These are phyloP conservation scores for Molossus molossus DNA, from an alignment of 2,797 vertebrate species.

Conservation along the genomic window DNA sequence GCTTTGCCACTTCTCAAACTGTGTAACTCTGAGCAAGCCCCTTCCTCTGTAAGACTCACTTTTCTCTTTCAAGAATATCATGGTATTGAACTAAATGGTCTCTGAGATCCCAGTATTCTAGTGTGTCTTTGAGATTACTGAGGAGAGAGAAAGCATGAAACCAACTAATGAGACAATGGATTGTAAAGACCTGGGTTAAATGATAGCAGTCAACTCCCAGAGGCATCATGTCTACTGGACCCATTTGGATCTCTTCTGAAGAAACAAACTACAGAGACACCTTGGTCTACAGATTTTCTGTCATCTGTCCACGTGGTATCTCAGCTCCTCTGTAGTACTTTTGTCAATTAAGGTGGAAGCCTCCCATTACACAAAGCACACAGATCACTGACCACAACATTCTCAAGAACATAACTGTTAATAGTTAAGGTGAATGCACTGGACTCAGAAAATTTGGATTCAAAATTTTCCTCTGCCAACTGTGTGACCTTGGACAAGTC, in stretches of 20 bases:
- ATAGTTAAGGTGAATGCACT: conserved; percentile 8
- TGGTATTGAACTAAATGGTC: neutral
- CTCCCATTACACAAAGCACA: neutral
- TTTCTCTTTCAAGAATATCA: conserved; percentile 46
- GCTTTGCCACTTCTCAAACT: neutral
- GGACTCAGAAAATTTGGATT: neutral
- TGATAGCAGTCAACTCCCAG: neutral
- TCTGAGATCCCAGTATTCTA: conserved; percentile 1
- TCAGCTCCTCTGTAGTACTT: neutral
- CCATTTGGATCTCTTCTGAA: conserved; percentile 39
- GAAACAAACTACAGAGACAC: conserved; percentile 37
- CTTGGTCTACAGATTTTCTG: neutral
- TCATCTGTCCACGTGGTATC: neutral
- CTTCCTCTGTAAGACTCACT: neutral
- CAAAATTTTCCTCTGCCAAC: conserved; percentile 21
- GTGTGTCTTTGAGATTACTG: neutral
- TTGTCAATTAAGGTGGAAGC: neutral
- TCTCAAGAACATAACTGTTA: neutral
- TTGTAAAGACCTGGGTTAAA: conserved; percentile 2
- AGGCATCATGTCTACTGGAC: neutral
- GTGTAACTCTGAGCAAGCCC: neutral
- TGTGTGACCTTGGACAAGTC: neutral
- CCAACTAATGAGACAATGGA: neutral
- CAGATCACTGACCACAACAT: neutral
- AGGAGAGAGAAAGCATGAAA: conserved; percentile 13